phyloP scores from a whole-genome alignment of 2,888 invertebrate genomes.

The Drosophila atripex region DNA sequence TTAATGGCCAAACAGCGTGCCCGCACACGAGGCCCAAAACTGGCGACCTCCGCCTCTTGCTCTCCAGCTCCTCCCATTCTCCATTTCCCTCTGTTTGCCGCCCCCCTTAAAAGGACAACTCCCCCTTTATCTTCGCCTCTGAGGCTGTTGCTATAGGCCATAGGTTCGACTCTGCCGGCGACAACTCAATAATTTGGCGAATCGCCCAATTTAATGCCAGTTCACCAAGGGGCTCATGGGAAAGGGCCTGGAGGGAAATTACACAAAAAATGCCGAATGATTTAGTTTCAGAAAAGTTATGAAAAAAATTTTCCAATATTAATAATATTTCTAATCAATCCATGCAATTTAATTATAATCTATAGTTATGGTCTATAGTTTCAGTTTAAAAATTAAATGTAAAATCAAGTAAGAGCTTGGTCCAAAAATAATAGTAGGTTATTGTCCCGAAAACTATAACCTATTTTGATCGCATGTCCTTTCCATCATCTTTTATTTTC shows the following conservation, averaged over 20 bases:
- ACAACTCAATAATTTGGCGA: constrained; percentile 77
- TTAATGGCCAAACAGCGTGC: constrained; percentile 83
- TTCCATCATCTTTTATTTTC: not conserved
- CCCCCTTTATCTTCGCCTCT: not conserved
- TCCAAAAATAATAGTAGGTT: not conserved
- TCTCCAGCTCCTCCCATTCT: constrained; percentile 1
- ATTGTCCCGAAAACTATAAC: not conserved
- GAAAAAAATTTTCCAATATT: not conserved
- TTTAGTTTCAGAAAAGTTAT: not conserved
- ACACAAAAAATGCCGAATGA: not conserved
- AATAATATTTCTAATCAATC: not conserved
- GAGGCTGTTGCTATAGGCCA: constrained; percentile 50
- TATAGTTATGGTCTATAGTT: not conserved
- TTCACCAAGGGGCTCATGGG: constrained; percentile 46
- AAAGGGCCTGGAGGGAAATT: constrained; percentile 9
- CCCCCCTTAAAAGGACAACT: constrained; percentile 6
- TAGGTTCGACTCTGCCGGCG: constrained; percentile 45
- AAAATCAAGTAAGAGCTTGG: not conserved
- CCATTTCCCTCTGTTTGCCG: not conserved
- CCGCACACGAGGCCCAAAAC: constrained; percentile 42
- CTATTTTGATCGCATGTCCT: not conserved
- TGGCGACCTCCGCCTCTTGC: constrained; percentile 36
- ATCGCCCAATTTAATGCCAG: constrained; percentile 76
- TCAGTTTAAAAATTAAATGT: not conserved
- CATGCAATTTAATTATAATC: not conserved